phyloP scores from a whole-genome alignment of 2,113 vertebrate genomes.

The Cololabis saira region DNA sequence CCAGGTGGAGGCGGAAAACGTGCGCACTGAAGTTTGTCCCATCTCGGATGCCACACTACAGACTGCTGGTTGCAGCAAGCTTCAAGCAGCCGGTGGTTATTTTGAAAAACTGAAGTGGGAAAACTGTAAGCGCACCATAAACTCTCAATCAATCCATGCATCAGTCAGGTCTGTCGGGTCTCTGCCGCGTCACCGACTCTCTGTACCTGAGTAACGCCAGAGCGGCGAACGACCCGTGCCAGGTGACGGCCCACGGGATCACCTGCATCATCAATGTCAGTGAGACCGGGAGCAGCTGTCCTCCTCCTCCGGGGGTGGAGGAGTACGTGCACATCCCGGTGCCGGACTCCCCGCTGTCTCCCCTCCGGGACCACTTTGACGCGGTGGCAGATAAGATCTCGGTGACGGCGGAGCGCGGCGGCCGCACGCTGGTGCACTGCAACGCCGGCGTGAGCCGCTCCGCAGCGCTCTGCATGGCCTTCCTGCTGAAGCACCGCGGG shows the following conservation, averaged over 20 bases:
- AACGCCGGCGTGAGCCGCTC: slow-evolving; percentile 83
- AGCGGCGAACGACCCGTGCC: slow-evolving; percentile 59
- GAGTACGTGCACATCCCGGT: slow-evolving; percentile 76
- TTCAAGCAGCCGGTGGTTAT: no score
- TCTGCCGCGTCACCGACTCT: slow-evolving; percentile 74
- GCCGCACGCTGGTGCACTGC: slow-evolving; percentile 80
- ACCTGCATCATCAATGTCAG: slow-evolving; percentile 77
- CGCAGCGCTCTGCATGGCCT: slow-evolving; percentile 78
- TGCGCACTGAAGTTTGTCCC: background rate
- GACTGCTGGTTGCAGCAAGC: background rate
- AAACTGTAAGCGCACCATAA: background rate
- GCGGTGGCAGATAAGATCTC: slow-evolving; percentile 72
- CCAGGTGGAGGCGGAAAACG: slow-evolving; percentile 49
- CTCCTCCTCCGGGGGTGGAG: slow-evolving; percentile 27
- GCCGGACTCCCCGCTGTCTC: slow-evolving; percentile 63
- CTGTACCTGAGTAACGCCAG: slow-evolving; percentile 75
- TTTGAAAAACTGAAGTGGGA: no score
- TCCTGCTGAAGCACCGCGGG: slow-evolving; percentile 74
- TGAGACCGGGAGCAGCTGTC: slow-evolving; percentile 14
- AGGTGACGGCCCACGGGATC: slow-evolving; percentile 58
- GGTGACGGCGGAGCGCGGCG: background rate
- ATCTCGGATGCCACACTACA: slow-evolving; percentile 13
- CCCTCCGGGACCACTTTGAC: slow-evolving; percentile 74
- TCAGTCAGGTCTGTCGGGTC: slow-evolving; percentile 62
- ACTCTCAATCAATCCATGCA: background rate